Evolutionary conservation across 1,140 invertebrate genomes (phyloP), one percentile per base, ranked within the genome.

Genomic region (Drosophila suzukii): DNA sequence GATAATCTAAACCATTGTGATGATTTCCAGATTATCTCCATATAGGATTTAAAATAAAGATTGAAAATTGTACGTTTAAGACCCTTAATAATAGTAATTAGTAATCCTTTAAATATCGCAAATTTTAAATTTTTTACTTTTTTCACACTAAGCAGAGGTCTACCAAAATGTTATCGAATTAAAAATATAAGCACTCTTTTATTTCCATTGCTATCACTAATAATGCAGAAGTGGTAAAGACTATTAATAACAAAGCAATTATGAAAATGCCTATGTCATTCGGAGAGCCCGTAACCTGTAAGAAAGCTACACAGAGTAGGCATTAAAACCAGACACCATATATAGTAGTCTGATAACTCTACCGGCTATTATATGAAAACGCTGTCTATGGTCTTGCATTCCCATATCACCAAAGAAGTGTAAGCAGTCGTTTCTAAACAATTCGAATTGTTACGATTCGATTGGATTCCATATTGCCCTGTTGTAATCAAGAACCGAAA

Each of bases 401-500:
- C 34, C 62, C 43, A 60, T 49, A 46, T 46, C 61, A 32, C 43
- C 62, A 36, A 32, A 34, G 34, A 49, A 63, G 15, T 67, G 46
- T 67, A 71, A 49, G 65, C 65, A 70, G 68, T 56, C 67, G 39
- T 55, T 70, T 55, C 13, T 47, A n/a, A 67, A 54, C 61, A 54
- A 70, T 67, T 68, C 63, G 44, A 71, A 70, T 47, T 30, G 53
- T 50, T 58, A 38, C 55, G 34, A 73, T 44, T 60, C 67, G 47
- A 61, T 73, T 60, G 55, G 70, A 53, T 72, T 66, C 47, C 24
- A 56, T 61, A 53, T 75, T 50, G 61, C 61, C 49, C 34, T 39
- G 65, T 71, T 75, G 80, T 63, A 78, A 90, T 80, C 81, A 85
- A 88, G 70, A 68, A 49, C 75, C 56, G 43, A 71, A 71, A 71